Evolutionary conservation across 2,113 vertebrate genomes (phyloP).

Genomic region (Cochlearius cochlearius): DNA sequence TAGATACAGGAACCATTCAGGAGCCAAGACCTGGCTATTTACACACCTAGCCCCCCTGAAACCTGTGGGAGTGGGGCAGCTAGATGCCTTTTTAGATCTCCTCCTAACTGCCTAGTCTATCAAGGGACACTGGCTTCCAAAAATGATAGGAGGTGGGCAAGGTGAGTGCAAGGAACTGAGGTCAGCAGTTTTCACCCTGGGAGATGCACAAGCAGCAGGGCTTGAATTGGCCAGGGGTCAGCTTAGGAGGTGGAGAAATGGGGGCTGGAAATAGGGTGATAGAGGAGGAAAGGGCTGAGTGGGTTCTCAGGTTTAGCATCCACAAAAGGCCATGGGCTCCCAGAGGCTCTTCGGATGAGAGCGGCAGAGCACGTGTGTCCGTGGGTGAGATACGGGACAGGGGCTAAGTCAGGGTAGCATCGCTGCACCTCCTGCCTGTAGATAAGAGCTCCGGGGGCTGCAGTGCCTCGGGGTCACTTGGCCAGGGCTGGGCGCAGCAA

Average conservation of each 20-base stretch:
- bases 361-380: neutral
- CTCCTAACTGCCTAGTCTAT: neutral
- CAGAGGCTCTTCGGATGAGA: neutral
- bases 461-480: constrained; percentile 63
- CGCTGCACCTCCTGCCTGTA: neutral
- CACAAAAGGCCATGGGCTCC: neutral
- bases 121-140: neutral
- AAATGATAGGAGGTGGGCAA: neutral
- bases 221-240: neutral
- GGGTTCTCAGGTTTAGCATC: neutral
- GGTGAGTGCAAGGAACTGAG: neutral
- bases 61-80: neutral
- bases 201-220: neutral
- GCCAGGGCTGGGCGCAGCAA: neutral
- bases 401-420: neutral
- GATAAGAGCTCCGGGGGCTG: neutral
- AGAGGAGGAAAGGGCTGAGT: neutral
- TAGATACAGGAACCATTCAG: neutral
- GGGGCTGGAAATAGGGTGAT: neutral
- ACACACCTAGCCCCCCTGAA: neutral
- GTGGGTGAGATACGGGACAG: neutral
- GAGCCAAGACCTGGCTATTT: neutral
- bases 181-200: neutral
- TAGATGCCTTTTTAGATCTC: neutral
- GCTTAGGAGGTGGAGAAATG: neutral